phyloP scores from a whole-genome alignment of 2,113 vertebrate species.

The Grammatotria lemairii region DNA sequence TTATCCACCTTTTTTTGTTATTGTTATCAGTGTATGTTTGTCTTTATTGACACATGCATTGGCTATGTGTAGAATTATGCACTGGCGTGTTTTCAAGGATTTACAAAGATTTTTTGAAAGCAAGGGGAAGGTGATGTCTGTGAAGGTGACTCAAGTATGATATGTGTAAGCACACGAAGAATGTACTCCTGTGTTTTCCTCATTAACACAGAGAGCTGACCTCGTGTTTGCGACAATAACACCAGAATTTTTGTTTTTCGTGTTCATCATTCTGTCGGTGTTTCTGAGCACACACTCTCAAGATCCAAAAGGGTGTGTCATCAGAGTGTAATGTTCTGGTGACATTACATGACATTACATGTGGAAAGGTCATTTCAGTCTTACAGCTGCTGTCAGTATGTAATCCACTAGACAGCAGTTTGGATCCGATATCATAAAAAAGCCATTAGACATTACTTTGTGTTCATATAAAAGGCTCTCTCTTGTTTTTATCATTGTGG shows the following conservation, averaged over 20 bases:
- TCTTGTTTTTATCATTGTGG: constrained; percentile 40
- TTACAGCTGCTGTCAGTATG: constrained; percentile 1
- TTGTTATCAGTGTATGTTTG: not conserved
- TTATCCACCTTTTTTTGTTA: not conserved
- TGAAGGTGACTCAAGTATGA: not conserved
- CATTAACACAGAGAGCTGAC: constrained; percentile 5
- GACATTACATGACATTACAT: not conserved
- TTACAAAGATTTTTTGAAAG: not conserved
- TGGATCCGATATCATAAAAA: not conserved
- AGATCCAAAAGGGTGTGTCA: not conserved
- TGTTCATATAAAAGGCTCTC: not conserved
- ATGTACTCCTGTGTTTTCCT: not conserved
- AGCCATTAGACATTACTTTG: not conserved
- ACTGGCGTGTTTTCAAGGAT: not conserved
- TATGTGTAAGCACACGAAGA: not conserved
- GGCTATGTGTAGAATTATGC: not conserved
- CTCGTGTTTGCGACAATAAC: constrained; percentile 7
- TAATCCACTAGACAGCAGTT: not conserved
- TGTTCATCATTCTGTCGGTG: not conserved
- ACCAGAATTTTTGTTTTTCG: not conserved
- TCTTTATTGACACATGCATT: not conserved
- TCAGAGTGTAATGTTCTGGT: not conserved
- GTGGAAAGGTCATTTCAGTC: constrained; percentile 10
- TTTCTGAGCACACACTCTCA: not conserved
- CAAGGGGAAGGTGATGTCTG: not conserved